Evolutionary conservation across 2,113 vertebrate species (phyloP).

Genomic region (Serinus canaria): DNA sequence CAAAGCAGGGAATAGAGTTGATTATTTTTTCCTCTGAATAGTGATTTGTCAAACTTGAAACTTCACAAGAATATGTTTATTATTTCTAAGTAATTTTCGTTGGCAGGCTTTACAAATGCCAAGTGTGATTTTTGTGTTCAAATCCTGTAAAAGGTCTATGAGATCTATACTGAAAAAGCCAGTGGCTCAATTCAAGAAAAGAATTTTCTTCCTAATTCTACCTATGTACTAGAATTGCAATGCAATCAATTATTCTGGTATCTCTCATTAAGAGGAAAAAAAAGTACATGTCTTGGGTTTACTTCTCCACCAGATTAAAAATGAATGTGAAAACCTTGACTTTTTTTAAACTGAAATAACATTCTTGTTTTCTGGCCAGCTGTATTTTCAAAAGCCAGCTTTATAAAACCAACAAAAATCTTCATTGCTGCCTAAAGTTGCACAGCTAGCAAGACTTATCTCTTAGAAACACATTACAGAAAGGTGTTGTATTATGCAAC

Average conservation of each 20-base stretch:
- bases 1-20: background rate
- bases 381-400: background rate
- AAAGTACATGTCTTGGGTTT: background rate
- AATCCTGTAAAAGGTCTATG: background rate
- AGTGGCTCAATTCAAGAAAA: background rate
- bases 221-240: background rate
- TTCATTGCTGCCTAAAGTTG: background rate
- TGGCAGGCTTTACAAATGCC: background rate
- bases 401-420: background rate
- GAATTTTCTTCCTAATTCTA: background rate
- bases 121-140: background rate
- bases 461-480: background rate
- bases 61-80: background rate
- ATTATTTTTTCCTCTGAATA: background rate
- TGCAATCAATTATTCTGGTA: background rate
- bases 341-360: background rate
- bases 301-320: background rate
- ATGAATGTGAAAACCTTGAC: conserved; percentile 5
- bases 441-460: background rate
- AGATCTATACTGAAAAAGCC: background rate
- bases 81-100: background rate
- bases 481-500: background rate
- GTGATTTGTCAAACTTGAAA: background rate
- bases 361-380: background rate
- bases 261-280: background rate